Evolutionary conservation across 2,113 vertebrate genomes (phyloP).

Genomic region (Nycticryphes semicollaris): DNA sequence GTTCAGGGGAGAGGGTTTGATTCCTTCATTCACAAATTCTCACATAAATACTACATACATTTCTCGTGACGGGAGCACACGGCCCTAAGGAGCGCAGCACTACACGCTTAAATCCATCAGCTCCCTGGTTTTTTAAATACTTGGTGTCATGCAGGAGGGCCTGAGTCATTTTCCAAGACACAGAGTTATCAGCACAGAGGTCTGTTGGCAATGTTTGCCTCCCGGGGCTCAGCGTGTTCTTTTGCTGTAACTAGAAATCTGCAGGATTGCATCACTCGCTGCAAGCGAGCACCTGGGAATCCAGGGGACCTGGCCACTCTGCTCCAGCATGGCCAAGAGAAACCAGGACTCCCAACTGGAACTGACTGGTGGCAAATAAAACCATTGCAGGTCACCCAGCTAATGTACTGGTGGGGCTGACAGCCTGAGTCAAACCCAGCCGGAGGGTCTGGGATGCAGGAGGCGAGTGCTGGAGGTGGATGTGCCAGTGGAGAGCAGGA

Average conservation of each 20-base stretch:
- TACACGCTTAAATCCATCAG: background rate
- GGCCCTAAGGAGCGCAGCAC: background rate
- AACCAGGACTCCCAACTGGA: background rate
- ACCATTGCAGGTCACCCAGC: background rate
- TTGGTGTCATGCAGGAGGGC: background rate
- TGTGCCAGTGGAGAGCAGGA: background rate
- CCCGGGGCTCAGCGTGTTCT: background rate
- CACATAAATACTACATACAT: background rate
- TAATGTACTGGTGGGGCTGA: background rate
- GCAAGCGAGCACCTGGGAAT: accelerated
- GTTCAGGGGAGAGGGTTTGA: background rate
- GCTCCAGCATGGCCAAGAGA: background rate
- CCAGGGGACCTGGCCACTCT: background rate
- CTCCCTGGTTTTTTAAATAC: background rate
- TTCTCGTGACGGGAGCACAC: background rate
- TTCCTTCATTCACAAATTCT: background rate
- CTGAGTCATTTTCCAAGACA: background rate
- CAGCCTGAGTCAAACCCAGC: background rate
- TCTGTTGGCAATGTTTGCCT: background rate
- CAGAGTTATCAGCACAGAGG: background rate
- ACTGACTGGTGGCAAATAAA: background rate
- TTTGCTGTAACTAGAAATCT: background rate
- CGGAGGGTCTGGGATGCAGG: background rate
- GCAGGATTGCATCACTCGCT: background rate
- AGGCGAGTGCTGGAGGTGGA: background rate